Conservation (phyloP, 2,797 vertebrate genomes). For the Corythornis leucogaster region DNA sequence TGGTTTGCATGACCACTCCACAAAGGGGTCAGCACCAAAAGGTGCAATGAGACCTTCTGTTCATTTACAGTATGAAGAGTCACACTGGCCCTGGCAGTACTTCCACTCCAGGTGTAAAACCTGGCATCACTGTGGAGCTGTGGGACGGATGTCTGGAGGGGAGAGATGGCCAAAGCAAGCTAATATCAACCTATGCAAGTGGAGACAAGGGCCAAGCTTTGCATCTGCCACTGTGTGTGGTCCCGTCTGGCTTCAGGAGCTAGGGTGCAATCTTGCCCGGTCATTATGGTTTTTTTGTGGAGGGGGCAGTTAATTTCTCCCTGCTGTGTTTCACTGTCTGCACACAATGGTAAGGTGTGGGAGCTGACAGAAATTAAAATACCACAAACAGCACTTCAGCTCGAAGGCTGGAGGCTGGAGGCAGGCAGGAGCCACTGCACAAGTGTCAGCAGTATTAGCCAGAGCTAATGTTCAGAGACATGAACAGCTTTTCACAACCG, state of each 20-base stretch:
- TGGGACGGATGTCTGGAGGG: background rate
- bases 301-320: background rate
- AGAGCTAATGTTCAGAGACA: background rate
- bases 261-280: background rate
- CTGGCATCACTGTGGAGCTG: fast-evolving
- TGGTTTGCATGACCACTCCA: background rate
- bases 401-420: background rate
- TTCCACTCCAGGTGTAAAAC: background rate
- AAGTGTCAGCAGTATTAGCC: fast-evolving
- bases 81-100: background rate
- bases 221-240: background rate
- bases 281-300: fast-evolving
- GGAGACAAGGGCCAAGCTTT: background rate
- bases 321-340: background rate
- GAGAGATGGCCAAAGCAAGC: background rate
- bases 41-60: background rate
- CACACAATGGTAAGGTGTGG: fast-evolving
- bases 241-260: background rate
- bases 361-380: background rate
- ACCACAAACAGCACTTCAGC: background rate
- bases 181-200: background rate
- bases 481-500: background rate
- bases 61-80: fast-evolving
- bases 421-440: background rate
- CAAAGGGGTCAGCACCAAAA: background rate